These are phyloP conservation scores for Nymphalis c-album DNA, from an alignment of 2,888 invertebrate genomes.

Conservation along the genomic window DNA sequence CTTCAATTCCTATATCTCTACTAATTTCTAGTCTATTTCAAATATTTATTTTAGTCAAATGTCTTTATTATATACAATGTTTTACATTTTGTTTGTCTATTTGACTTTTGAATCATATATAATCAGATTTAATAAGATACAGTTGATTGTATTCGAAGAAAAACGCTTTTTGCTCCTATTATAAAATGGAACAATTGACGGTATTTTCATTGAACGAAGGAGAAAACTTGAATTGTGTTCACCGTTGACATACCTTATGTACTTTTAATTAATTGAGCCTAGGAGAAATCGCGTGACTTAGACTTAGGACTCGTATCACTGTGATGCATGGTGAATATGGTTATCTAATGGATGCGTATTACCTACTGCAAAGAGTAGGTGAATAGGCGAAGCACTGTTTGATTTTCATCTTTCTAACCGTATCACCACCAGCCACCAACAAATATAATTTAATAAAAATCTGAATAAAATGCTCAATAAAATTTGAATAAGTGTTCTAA, in stretches of 20 bases:
- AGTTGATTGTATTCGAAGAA: conserved; percentile 18
- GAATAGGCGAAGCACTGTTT: too few relatives aligned
- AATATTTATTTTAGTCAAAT: too few relatives aligned
- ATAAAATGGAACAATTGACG: conserved; percentile 49
- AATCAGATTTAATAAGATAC: conserved; percentile 1
- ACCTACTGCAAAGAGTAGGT: too few relatives aligned
- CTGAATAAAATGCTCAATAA: too few relatives aligned
- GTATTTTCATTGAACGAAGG: conserved; percentile 39
- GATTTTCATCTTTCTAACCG: too few relatives aligned
- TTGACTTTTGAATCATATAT: not conserved
- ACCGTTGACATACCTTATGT: conserved; percentile 26
- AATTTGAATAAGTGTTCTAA: too few relatives aligned
- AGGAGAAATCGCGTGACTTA: conserved; percentile 8
- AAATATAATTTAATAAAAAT: too few relatives aligned
- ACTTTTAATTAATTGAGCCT: conserved; percentile 10
- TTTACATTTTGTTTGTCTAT: not conserved
- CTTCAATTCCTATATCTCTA: too few relatives aligned
- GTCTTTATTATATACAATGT: too few relatives aligned
- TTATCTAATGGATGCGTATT: not conserved
- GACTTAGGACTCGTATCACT: not conserved
- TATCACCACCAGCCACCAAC: too few relatives aligned
- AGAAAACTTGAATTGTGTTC: conserved; percentile 42
- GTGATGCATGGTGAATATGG: not conserved
- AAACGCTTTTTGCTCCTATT: conserved; percentile 43
- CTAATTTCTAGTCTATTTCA: too few relatives aligned